Percentiles rank a stretch among this genome's conserved stretches.
Conservation (phyloP, 2,113 vertebrate genomes). For the Ptilorrhoa leucosticta region DNA sequence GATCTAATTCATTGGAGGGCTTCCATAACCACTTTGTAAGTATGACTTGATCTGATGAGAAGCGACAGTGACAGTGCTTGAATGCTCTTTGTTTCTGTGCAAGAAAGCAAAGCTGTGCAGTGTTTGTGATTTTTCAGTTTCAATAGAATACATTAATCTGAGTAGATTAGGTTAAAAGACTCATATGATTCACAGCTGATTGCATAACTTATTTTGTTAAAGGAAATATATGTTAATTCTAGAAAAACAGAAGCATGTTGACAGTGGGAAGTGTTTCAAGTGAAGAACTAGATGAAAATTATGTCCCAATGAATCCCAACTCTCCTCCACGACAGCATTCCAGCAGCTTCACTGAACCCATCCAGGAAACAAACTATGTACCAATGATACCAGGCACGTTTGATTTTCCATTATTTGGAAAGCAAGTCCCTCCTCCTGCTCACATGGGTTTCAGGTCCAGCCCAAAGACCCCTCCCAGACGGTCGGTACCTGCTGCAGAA, state of each 20-base stretch:
- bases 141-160: not conserved
- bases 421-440: conserved; percentile 96
- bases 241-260: conserved; percentile 96
- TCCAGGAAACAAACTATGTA: conserved; percentile 94
- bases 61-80: not conserved
- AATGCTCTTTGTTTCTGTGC: not conserved
- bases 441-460: conserved; percentile 98
- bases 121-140: conserved; percentile 3
- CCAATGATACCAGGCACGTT: conserved; percentile 96
- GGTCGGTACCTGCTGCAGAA: conserved; percentile 83
- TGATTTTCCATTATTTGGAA: conserved; percentile 95
- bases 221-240: conserved; percentile 69
- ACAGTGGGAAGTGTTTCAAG: conserved; percentile 85
- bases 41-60: conserved; percentile 54
- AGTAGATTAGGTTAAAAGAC: conserved; percentile 31
- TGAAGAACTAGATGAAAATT: conserved; percentile 96
- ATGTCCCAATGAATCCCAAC: conserved; percentile 96
- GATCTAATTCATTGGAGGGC: conserved; percentile 91
- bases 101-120: not conserved
- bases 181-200: conserved; percentile 37
- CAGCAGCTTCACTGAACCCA: conserved; percentile 86
- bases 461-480: conserved; percentile 93
- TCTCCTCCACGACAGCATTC: conserved; percentile 92
- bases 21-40: conserved; percentile 96
- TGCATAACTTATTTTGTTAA: conserved; percentile 63